Conservation (phyloP, 2,888 invertebrate species). For the Drosophila infuscata region DNA sequence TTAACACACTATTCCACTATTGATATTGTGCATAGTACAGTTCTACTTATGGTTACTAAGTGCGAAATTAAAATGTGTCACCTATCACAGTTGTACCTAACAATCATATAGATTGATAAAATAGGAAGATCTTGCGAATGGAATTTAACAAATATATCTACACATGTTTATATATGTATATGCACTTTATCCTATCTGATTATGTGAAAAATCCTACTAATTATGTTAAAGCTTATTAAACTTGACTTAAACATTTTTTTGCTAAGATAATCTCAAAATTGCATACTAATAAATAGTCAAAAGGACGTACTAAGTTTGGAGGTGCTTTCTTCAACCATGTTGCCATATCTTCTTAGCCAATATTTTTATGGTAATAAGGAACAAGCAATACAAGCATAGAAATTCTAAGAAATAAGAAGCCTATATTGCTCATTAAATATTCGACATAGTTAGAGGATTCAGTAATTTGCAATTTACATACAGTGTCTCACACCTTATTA, state of each 20-base stretch:
- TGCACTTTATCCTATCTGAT: neutral
- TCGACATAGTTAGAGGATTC: neutral
- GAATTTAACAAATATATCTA: neutral
- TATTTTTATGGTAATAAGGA: neutral
- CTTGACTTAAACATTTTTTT: neutral
- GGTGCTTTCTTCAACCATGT: neutral
- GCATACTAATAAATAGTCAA: neutral
- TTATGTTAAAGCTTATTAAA: neutral
- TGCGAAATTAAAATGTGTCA: constrained; percentile 18
- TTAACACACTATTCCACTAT: constrained; percentile 2
- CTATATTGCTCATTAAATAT: neutral
- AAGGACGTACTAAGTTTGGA: neutral
- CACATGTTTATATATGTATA: neutral
- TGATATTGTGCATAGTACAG: constrained; percentile 16
- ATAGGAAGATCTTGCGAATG: constrained; percentile 6
- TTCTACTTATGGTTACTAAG: constrained; percentile 18
- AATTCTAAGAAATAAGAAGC: neutral
- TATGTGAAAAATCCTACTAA: neutral
- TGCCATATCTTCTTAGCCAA: neutral
- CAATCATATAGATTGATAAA: constrained; percentile 16
- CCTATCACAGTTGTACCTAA: constrained; percentile 52
- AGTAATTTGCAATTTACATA: neutral
- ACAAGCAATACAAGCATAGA: neutral
- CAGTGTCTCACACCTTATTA: too few species aligned
- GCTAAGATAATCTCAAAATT: neutral